Base-by-base conservation (phyloP, 1,140 invertebrate species). In the Drosophila lini region DNA sequence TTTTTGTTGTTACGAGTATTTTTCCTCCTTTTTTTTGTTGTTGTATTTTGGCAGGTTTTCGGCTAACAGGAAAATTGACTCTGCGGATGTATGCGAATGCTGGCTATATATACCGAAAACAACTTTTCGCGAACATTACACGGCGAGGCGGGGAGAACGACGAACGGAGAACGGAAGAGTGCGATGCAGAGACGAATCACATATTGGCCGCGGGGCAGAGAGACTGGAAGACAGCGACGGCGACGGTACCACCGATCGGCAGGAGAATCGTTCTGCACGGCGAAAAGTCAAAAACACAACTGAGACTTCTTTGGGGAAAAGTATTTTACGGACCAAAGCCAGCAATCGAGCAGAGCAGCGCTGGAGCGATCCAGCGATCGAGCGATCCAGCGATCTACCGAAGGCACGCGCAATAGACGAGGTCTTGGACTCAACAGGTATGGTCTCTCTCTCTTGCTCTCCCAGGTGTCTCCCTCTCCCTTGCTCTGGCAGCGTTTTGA, bases 251-350 rank as follows among this genome's bases (percentile, higher is more conserved):
- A 50, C 19, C 64, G 60, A 42, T 25, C 50, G 61, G 61, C 55
- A 57, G 70, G 57, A 82, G 83, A 86, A 86, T 83, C 68, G 83
- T 86, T 86, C 83, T 86, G 83, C 80, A 80, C 83, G 84, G 73
- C 83, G 84, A 88, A 86, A 78, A 86, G 83, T 83, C 83, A 88
- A 86, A 86, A 86, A 88, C 83, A 77, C 83, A 86, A 86, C 84
- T 86, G 83, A 88, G 80, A 83, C 83, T 83, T 88, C 83, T 83
- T 83, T 77, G 83, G 82, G 83, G 75, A 86, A 86, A 86, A 88
- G 76, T 86, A 83, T 88, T 86, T 86, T 82, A 86, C 82, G 81
- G 80, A 82, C 55, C 71, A 41, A 48, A 41, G 57, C 11, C 31
- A 38, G 36, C 62, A 36, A 67, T 61, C 61, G 34, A 10, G n/a